Evolutionary conservation across 2,113 vertebrate species (phyloP), one percentile per base, ranked within the genome.

Genomic region (Semnornis frantzii): DNA sequence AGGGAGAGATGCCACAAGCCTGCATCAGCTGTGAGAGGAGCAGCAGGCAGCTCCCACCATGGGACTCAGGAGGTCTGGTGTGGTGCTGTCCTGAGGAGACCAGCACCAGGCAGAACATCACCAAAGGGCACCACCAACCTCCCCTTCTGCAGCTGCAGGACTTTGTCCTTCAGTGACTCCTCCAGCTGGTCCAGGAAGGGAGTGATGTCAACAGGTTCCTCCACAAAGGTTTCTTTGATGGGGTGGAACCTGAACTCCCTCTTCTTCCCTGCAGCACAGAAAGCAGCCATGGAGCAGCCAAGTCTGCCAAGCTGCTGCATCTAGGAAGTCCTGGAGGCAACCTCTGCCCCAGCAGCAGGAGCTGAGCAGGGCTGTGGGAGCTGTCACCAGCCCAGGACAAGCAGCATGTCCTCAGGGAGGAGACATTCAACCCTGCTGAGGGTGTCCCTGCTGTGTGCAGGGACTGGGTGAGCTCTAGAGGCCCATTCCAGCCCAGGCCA

Each of bases 181-280:
- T 99, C 99, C 94, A 99, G 91, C 94, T 99, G 99, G 97, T 99
- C 99, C 50, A 99, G 97, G 97, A 98, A 99, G 0, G 99, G 98
- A 0, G 99, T 99, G 98, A 99, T 99, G 92, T 99, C 99, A 18
- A 99, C 98, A 0, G 99, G 99, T 93, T 99, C 99, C 85, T 99
- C 99, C 44, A 99, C 96, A 3, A 99, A 97, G 1, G 98, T 98
- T 85, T 99, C 99, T 96, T 99, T 99, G 95, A 99, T 99, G 1
- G 99, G 99, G 50, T 99, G 99, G 94, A 99, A 99, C 71, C 99
- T 92, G 96, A 99, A 99, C 82, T 99, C 99, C 46, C 98, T 98
- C 93, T 99, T 99, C 96, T 99, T 99, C 85, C 99, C 99, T 98
- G 77, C 16, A 68, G 46, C 30, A 19, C 12, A 57, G 8, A 9